These are phyloP conservation scores for Nasonovia ribisnigri DNA, from an alignment of 2,888 invertebrate species.

Conservation along the genomic window DNA sequence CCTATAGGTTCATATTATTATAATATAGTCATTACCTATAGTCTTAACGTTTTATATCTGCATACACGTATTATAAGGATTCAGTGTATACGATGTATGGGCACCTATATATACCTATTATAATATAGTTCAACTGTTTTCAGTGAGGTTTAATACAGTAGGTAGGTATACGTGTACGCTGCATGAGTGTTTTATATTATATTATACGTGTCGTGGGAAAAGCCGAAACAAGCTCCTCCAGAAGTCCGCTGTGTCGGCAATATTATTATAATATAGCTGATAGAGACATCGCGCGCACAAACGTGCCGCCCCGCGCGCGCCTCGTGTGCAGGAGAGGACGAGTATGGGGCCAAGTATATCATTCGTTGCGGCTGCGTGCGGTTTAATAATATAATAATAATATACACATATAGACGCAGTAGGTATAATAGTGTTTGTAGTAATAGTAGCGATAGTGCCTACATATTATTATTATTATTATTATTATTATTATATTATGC, in stretches of 20 bases:
- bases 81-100: background rate
- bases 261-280: background rate
- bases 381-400: background rate
- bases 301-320: constrained; percentile 17
- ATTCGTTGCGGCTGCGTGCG: background rate
- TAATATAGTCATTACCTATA: background rate
- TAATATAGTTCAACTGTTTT: background rate
- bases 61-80: background rate
- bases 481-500: too few species aligned
- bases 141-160: background rate
- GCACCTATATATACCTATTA: background rate
- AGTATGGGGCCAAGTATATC: background rate
- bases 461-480: constrained; percentile 16
- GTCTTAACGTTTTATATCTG: background rate
- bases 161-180: background rate
- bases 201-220: constrained; percentile 44
- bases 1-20: background rate
- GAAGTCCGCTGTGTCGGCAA: constrained; percentile 31
- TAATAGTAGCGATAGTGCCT: background rate
- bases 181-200: background rate
- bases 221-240: constrained; percentile 47
- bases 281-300: constrained; percentile 14
- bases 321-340: background rate
- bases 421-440: background rate
- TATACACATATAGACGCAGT: background rate